Percentiles rank a stretch among this genome's conserved stretches.
Evolutionary conservation across 2,888 invertebrate genomes (phyloP).

Genomic region (Campopleginae sp.): DNA sequence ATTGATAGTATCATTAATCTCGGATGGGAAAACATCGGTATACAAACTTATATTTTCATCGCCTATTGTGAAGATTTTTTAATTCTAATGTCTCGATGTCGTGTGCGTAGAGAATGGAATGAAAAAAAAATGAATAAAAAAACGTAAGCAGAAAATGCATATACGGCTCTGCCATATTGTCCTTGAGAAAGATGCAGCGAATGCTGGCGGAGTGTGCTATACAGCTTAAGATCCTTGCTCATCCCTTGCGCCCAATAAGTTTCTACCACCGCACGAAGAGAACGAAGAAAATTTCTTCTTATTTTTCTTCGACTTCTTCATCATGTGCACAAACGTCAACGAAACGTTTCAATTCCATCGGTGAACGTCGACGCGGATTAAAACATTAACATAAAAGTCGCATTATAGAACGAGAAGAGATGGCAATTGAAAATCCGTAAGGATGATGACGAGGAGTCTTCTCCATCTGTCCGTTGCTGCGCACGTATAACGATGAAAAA

Average conservation of each 20-base stretch:
- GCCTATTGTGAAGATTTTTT: not conserved
- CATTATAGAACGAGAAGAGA: conserved; percentile 68
- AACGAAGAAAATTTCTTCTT: conserved; percentile 47
- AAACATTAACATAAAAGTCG: conserved; percentile 80
- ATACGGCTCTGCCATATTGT: conserved; percentile 14
- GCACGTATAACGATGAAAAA: conserved; percentile 77
- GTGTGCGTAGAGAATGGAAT: not conserved
- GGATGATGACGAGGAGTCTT: conserved; percentile 65
- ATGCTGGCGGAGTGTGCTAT: conserved; percentile 14
- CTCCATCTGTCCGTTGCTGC: conserved; percentile 43
- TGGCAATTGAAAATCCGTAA: conserved; percentile 62
- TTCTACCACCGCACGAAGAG: conserved; percentile 9
- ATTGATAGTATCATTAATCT: conserved; percentile 76
- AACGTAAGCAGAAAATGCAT: not conserved
- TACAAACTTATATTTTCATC: conserved; percentile 29
- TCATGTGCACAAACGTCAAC: conserved; percentile 40
- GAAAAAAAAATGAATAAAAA: not conserved
- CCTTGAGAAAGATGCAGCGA: conserved; percentile 55
- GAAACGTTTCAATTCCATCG: conserved; percentile 75
- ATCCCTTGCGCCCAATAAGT: conserved; percentile 24
- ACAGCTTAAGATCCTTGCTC: conserved; percentile 32
- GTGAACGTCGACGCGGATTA: conserved; percentile 73
- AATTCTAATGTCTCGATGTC: not conserved
- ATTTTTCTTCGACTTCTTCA: conserved; percentile 20
- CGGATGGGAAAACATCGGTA: conserved; percentile 60